Base-by-base conservation (phyloP, 2,888 invertebrate genomes). In the Drosophila demipolita region DNA sequence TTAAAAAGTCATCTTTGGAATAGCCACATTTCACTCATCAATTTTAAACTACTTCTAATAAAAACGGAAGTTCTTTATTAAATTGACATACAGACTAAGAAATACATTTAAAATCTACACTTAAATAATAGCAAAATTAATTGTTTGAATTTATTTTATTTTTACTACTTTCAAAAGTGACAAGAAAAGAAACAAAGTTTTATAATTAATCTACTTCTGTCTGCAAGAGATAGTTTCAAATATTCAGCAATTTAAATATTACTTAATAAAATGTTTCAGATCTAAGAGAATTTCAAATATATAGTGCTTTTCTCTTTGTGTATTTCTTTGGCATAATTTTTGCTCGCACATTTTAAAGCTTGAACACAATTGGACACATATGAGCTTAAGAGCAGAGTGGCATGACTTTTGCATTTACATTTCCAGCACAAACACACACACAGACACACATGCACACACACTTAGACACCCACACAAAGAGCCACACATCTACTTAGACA, bases 341-440 rank as follows among this genome's bases (percentile, higher is more conserved):
- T 77, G 74, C 73, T 76, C 73, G 77, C 71, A 73, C 83, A 80
- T 87, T 89, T 90, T 80, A 90, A 85, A 89, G 78, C 90, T 89
- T 80, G 72, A 83, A 76, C 78, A 87, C 85, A 89, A 71, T 71
- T 72, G 68, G 65, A 84, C 87, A 76, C 74, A 81, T 66, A 76
- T 62, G 74, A 59, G 73, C 69, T 57, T 59, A 29, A 36, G 50
- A 69, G 48, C 42, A 54, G 63, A 64, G 61, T 58, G 70, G 77
- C 75, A 73, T 84, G 81, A 82, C 90, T 89, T 82, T 75, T 79
- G 70, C 79, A 90, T 87, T 90, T 87, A 75, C 82, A 89, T 87
- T 86, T 76, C 57, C 54, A 54, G 50, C 49, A 52, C 45, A 42
- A 32, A 26, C 48, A 50, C 42, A 52, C 59, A 64, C 57, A 36